phyloP scores from a whole-genome alignment of 2,113 vertebrate species.

The Tauraco erythrolophus region DNA sequence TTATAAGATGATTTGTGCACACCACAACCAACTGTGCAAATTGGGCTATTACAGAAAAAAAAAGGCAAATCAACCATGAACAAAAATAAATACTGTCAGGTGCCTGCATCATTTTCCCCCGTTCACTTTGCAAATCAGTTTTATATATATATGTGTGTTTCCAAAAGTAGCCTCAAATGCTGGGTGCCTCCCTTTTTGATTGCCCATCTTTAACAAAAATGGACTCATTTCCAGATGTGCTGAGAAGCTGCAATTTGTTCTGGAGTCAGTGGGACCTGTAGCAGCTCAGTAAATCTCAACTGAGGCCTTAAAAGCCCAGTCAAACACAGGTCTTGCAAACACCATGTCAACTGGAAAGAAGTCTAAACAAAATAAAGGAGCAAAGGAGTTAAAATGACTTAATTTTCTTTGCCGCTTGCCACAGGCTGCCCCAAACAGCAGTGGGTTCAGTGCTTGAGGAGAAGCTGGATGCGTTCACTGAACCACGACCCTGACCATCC shows the following conservation, averaged over 20 bases:
- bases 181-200: constrained; percentile 31
- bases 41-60: constrained; percentile 36
- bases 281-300: background rate
- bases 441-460: background rate
- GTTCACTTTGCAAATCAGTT: constrained; percentile 42
- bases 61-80: constrained; percentile 43
- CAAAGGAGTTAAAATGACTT: constrained; percentile 50
- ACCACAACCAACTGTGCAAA: constrained; percentile 61
- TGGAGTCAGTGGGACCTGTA: background rate
- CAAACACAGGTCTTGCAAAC: background rate
- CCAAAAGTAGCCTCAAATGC: constrained; percentile 40
- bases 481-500: background rate
- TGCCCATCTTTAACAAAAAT: background rate
- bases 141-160: constrained; percentile 22
- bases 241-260: background rate
- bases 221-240: constrained; percentile 23
- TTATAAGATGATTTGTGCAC: constrained; percentile 60
- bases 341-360: background rate
- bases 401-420: background rate
- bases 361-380: background rate
- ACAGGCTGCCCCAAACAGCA: fast-evolving
- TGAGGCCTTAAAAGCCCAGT: background rate
- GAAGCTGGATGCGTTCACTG: background rate
- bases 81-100: constrained; percentile 63
- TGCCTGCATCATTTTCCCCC: constrained; percentile 51